Base-by-base conservation (phyloP, 2,888 invertebrate genomes). In the Volucella zonaria region DNA sequence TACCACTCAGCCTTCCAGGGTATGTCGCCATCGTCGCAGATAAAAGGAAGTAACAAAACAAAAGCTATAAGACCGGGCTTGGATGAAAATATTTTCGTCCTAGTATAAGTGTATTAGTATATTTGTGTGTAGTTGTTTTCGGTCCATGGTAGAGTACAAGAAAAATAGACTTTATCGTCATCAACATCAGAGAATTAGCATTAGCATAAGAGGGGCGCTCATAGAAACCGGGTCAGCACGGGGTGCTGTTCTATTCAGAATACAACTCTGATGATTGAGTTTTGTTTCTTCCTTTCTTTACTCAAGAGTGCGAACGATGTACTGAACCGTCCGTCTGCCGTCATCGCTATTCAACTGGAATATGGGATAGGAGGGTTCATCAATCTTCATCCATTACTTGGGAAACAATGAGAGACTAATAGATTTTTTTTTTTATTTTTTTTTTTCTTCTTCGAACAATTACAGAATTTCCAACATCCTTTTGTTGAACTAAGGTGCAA, bases 381-480 rank as follows among this genome's bases (percentile, higher is more conserved):
- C 86, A 86, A 86, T 86, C 86, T 86, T 86, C 86, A 86, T 86
- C 86, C 82, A 82, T 86, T 86, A 78, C 75, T 64, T 47, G 59
- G 66, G 66, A 82, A 75, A 82, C 82, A 78, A 83, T 78, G 52
- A 51, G 43, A 54, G 76, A 74, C 82, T 75, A 71, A 86, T 75
- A 78, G 74, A 70, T 68, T 74, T 70, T 75, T 66, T 49, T 61
- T 15, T 18, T 18, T 18, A n/a, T n/a, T n/a, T n/a, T n/a, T n/a
- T n/a, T n/a, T n/a, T n/a, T n/a, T n/a, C 18, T 23, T 56, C 58
- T 64, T 82, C 58, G 59, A 52, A 66, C 73, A 66, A 73, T 79
- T 79, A 73, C 61, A 40, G 52, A 11, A 51, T 45, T 43, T 64
- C 45, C 47, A 45, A 59, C 40, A 62, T 23, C 56, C 56, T 40